phyloP scores from a whole-genome alignment of 2,113 vertebrate species.

The Elachura formosa region DNA sequence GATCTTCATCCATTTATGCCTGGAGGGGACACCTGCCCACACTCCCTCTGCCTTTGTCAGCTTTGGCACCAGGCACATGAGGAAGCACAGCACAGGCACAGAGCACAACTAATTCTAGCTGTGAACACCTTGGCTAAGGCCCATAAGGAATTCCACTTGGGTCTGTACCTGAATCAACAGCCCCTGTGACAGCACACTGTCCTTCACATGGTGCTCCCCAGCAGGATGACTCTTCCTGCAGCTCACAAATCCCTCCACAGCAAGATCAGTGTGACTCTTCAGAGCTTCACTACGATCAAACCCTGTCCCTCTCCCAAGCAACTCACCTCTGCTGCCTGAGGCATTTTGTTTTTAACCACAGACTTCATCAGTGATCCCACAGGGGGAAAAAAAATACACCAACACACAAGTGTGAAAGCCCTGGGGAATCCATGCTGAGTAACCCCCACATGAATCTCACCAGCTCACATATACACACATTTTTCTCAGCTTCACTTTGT shows the following conservation, averaged over 20 bases:
- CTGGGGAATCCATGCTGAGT: neutral
- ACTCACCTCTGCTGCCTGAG: neutral
- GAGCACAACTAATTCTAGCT: neutral
- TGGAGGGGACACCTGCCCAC: neutral
- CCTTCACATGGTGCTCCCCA: rapidly evolving
- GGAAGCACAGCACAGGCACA: neutral
- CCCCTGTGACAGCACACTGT: rapidly evolving
- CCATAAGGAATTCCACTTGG: rapidly evolving
- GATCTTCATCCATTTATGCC: neutral
- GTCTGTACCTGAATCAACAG: neutral
- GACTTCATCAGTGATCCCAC: neutral
- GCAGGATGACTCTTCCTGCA: neutral
- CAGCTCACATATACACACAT: neutral
- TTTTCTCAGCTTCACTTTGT: neutral
- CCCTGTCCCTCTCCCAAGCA: neutral
- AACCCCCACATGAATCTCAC: neutral
- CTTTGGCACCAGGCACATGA: rapidly evolving
- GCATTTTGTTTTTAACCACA: neutral
- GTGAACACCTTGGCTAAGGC: neutral
- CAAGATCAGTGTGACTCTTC: neutral
- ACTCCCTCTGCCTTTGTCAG: neutral
- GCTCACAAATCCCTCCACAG: neutral
- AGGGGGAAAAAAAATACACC: neutral
- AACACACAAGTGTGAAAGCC: neutral
- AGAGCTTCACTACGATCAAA: neutral